Evolutionary conservation across 2,113 vertebrate species (phyloP).

Genomic region (Xiphophorus couchianus): DNA sequence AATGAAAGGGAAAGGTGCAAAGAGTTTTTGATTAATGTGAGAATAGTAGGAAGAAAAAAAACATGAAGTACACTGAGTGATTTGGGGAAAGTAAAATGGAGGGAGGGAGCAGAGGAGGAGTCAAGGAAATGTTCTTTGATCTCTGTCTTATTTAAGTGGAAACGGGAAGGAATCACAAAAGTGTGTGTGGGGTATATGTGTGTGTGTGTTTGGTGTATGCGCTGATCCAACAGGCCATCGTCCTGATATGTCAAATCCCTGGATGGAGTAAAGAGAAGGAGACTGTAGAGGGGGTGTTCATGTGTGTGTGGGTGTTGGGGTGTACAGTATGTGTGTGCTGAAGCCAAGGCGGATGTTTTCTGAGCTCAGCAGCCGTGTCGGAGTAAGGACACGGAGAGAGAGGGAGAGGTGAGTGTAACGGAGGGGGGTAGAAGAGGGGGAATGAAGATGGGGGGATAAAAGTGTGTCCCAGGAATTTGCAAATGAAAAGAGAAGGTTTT

Average conservation of each 20-base stretch:
- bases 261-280: conserved; percentile 32
- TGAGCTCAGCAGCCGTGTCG: conserved; percentile 72
- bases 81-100: conserved; percentile 40
- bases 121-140: conserved; percentile 63
- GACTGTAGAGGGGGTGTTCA: conserved; percentile 35
- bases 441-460: conserved; percentile 34
- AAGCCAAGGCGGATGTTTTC: conserved; percentile 64
- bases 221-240: conserved; percentile 38
- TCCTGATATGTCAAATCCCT: conserved; percentile 62
- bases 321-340: conserved; percentile 26
- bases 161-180: conserved; percentile 62
- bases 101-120: conserved; percentile 50
- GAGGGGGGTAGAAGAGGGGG: background rate
- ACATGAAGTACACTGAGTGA: conserved; percentile 26
- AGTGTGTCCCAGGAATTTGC: conserved; percentile 82
- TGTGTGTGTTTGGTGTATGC: conserved; percentile 25
- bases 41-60: background rate
- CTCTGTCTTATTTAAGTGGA: conserved; percentile 56
- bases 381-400: conserved; percentile 49
- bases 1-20: background rate
- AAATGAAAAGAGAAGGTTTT: conserved; percentile 85
- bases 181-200: conserved; percentile 39
- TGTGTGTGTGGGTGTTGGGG: conserved; percentile 12
- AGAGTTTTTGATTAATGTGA: background rate
- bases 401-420: conserved; percentile 43